Evolutionary conservation across 1,140 invertebrate species (phyloP), one percentile per base, ranked within the genome.

Genomic region (Armadillidium nasatum): DNA sequence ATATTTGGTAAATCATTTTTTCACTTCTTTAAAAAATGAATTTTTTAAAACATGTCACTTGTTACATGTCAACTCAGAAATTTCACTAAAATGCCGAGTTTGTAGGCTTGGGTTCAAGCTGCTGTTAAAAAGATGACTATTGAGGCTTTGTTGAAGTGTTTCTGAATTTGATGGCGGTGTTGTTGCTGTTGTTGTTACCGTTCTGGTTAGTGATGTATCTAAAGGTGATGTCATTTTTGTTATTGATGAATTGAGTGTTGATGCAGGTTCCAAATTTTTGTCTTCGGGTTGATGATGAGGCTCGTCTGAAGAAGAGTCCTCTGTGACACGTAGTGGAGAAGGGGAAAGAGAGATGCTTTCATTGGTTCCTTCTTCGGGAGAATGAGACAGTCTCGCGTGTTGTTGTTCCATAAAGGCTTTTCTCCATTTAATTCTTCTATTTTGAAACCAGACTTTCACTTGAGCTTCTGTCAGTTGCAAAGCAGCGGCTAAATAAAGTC

Each of bases 341-440:
- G 50, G 19, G 11, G 50, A 19, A 60, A 2, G 50, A 19, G 50
- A 60, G 19, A 60, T 19, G 7, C 50, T 60, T 13, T 60, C 50
- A 60, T 60, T 60, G 11, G 50, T 60, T 60, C 50, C 50, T 60
- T 7, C 50, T 60, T 60, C 50, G 50, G 50, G 50, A 60, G 60
- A 44, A 19, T 68, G 66, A 15, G 73, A 66, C 11, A 80, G 71
- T 33, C 75, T 76, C 66, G 73, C 76, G 74, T 80, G 79, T 70
- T 80, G 79, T 46, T 78, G 77, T 54, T 80, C 79, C 73, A 76
- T 80, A 84, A 99, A 98, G 84, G 99, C 96, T 83, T 99, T 99
- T 88, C 99, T 99, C 97, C 97, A 99, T 85, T 99, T 99, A 80
- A 97, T 99, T 70, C 97, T 88, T 0, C 97, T 88, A 84, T 99